Evolutionary conservation across 2,888 invertebrate genomes (phyloP).

Genomic region (Drosophila lacicola): DNA sequence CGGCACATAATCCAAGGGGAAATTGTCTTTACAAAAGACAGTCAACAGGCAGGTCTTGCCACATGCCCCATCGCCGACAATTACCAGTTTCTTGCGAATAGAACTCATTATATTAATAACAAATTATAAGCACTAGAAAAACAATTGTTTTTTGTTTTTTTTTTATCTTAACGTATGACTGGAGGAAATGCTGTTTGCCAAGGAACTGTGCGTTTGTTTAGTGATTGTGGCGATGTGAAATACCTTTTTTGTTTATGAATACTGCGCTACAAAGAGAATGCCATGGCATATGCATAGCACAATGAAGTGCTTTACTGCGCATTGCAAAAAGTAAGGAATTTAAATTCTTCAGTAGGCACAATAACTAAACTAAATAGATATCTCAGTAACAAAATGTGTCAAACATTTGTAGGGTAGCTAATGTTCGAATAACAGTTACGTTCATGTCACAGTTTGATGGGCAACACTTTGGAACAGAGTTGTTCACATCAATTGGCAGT

Average conservation of each 20-base stretch:
- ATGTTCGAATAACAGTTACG: conserved; percentile 40
- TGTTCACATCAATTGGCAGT: conserved; percentile 11
- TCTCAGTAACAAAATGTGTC: not conserved
- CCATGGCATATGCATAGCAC: conserved; percentile 17
- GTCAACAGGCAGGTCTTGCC: conserved; percentile 99
- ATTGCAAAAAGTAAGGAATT: too few species aligned
- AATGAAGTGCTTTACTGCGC: not conserved
- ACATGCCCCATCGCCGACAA: conserved; percentile 99
- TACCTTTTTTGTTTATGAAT: conserved; percentile 55
- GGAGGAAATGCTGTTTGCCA: conserved; percentile 85
- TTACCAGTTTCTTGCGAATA: conserved; percentile 97
- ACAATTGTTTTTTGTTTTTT: not conserved
- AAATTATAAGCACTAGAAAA: not conserved
- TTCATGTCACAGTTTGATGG: conserved; percentile 10
- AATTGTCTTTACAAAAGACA: conserved; percentile 99
- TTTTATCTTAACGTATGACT: not conserved
- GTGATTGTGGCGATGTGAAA: conserved; percentile 24
- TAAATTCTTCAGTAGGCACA: rapidly evolving
- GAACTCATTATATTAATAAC: conserved; percentile 88
- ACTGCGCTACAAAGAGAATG: conserved; percentile 33
- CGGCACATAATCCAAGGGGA: conserved; percentile 99
- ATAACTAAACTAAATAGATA: too few species aligned
- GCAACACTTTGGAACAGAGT: conserved; percentile 40
- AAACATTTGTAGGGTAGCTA: conserved; percentile 23
- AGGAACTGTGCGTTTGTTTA: conserved; percentile 15